Evolutionary conservation across 2,113 vertebrate genomes (phyloP).

Genomic region (Bufo bufo): DNA sequence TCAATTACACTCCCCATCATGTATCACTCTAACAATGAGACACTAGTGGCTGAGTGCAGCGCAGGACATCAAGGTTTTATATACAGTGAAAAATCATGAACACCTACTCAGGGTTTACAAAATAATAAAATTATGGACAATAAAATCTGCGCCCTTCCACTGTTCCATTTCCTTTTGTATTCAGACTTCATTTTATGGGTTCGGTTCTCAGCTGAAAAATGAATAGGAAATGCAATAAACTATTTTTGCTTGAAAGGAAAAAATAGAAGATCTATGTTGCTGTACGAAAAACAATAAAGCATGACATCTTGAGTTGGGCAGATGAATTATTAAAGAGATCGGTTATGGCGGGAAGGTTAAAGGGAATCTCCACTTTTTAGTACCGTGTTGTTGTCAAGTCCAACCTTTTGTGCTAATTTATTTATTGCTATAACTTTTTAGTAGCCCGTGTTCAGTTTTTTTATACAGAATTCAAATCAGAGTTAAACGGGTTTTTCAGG

Average conservation of each 20-base stretch:
- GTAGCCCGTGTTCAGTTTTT: too few relatives aligned
- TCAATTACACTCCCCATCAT: neutral
- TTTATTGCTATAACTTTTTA: too few relatives aligned
- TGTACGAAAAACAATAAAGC: neutral
- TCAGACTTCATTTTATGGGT: conserved; percentile 6
- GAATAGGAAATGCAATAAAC: neutral
- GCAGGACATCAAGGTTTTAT: conserved; percentile 1
- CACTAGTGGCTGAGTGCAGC: neutral
- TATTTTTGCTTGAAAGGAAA: neutral
- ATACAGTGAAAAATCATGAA: neutral
- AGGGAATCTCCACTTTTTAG: too few relatives aligned
- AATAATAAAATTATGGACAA: conserved; percentile 1
- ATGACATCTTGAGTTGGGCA: neutral
- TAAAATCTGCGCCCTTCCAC: neutral
- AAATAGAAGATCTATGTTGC: neutral
- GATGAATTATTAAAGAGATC: too few relatives aligned
- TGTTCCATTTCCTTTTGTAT: conserved; percentile 9
- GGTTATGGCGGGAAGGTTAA: too few relatives aligned
- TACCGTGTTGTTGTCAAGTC: too few relatives aligned
- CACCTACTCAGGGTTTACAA: neutral
- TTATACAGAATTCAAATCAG: too few relatives aligned
- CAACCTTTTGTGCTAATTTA: too few relatives aligned
- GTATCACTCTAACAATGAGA: conserved; percentile 10
- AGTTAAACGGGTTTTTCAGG: too few relatives aligned
- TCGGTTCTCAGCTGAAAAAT: neutral